Conservation (phyloP, 2,113 vertebrate species). For the Gallinago jamesoni region DNA sequence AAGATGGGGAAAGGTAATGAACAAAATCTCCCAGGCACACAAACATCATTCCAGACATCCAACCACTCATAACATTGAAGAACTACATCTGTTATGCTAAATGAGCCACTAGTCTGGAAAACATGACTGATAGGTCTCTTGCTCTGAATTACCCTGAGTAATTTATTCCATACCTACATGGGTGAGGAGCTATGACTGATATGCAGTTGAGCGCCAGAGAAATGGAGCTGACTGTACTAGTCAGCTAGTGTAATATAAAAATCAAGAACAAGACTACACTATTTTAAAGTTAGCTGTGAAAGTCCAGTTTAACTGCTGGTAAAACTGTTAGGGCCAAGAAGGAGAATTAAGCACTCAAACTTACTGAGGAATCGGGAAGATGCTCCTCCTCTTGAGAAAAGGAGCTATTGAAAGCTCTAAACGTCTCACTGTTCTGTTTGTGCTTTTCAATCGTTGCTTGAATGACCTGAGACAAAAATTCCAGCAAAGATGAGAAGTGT, state of each 20-base stretch:
- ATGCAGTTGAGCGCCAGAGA: background rate
- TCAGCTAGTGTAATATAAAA: background rate
- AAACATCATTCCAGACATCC: background rate
- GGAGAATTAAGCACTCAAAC: background rate
- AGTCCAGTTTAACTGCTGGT: background rate
- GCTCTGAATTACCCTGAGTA: background rate
- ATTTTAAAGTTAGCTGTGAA: background rate
- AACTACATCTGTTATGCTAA: background rate
- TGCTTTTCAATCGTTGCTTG: slow-evolving; percentile 90
- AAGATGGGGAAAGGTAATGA: background rate
- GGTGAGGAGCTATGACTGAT: background rate
- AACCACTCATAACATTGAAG: background rate
- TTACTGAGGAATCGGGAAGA: slow-evolving; percentile 84
- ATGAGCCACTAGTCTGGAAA: background rate
- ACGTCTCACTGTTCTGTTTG: slow-evolving; percentile 96
- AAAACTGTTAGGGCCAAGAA: background rate
- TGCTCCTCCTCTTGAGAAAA: slow-evolving; percentile 89
- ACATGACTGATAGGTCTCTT: background rate
- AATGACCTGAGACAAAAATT: slow-evolving; percentile 81
- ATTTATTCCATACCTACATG: background rate
- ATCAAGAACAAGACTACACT: background rate
- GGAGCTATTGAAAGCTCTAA: slow-evolving; percentile 89
- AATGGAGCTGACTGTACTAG: background rate
- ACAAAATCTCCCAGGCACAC: background rate
- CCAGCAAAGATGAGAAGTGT: background rate